Percentiles rank a stretch among this genome's conserved stretches.
phyloP scores from a whole-genome alignment of 1,140 invertebrate genomes.

The Drosophila serrata region DNA sequence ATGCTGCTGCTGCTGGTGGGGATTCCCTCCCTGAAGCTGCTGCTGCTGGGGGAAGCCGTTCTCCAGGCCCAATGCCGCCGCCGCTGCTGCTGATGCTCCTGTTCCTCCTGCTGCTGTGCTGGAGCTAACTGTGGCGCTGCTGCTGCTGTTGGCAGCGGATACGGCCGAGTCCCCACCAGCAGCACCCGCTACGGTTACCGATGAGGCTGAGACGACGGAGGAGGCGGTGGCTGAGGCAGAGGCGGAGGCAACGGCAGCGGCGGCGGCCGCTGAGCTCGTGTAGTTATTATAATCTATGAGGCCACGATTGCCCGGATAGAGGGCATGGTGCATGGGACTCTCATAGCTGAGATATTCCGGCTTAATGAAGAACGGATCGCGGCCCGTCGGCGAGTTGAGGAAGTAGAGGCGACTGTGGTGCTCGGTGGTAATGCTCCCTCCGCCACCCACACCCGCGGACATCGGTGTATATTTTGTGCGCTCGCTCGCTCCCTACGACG shows the following conservation, averaged over 20 bases:
- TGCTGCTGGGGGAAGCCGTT: constrained; percentile 59
- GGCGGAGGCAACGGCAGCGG: constrained; percentile 54
- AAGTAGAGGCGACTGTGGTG: constrained; percentile 84
- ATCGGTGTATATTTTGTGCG: constrained; percentile 69
- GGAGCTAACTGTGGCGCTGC: constrained; percentile 19
- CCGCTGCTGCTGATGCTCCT: constrained; percentile 22
- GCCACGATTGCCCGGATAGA: constrained; percentile 76
- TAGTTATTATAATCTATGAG: constrained; percentile 82
- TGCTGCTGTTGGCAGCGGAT: constrained; percentile 10
- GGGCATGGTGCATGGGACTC: constrained; percentile 82
- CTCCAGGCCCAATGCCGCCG: constrained; percentile 54
- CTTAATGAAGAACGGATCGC: constrained; percentile 83
- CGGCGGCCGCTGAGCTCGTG: constrained; percentile 71
- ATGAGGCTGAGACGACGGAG: constrained; percentile 44
- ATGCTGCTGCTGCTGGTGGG: constrained; percentile 57
- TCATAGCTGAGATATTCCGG: constrained; percentile 85
- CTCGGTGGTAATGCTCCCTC: constrained; percentile 84
- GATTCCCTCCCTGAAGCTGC: constrained; percentile 42
- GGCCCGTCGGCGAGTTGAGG: constrained; percentile 78
- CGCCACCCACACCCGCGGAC: constrained; percentile 83
- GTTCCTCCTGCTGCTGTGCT: constrained; percentile 1
- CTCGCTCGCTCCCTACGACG: constrained; percentile 34
- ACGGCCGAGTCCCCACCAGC: constrained; percentile 39
- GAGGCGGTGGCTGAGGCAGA: constrained; percentile 23
- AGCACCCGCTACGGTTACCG: constrained; percentile 49